Evolutionary conservation across 2,113 vertebrate genomes (phyloP), one percentile per base, ranked within the genome.

Genomic region (Natator depressus): DNA sequence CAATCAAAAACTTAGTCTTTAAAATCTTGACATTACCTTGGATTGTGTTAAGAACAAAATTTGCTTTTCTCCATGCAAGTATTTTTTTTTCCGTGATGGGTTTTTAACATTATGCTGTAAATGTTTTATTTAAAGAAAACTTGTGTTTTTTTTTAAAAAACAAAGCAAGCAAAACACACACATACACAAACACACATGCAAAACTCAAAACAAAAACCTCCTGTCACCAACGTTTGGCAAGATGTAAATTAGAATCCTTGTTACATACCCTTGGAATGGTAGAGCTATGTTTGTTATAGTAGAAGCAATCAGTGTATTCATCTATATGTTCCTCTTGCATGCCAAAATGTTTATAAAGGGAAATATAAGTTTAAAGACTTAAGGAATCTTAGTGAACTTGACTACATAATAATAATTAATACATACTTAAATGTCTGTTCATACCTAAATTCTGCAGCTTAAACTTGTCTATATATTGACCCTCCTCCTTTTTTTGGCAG

Each of bases 1-100:
- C 97, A 98, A 51, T 98, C 99, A 97, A 98, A 99, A 98, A 98
- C 98, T 98, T 99, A 49, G 82, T 47, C 1, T 94, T 89, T 96
- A 88, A 81, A 85, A 80, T 89, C 69, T 91, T 27, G 47, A 27
- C 93, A 54, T 95, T 94, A 82, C 89, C 97, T 95, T 95, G 87
- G 54, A 96, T 97, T 97, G 51, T 96, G 80, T 95, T 94, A 79
- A 94, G 89, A 94, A 84, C 1, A 85, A 91, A 88, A 80, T 96
- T 96, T 94, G 84, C 76, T 97, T 96, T 97, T 97, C 47, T 89
- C 93, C 1, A 4, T 96, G 8, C 90, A 47, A 93, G 29, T 94
- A 94, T 93, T 65, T 89, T 97, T 97, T 94, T 38, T 89, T 46
- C 82, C 87, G 22, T 88, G 82, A 78, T 94, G 82, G 51, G 87